phyloP scores from a whole-genome alignment of 2,888 invertebrate species.

The Rhagium mordax region DNA sequence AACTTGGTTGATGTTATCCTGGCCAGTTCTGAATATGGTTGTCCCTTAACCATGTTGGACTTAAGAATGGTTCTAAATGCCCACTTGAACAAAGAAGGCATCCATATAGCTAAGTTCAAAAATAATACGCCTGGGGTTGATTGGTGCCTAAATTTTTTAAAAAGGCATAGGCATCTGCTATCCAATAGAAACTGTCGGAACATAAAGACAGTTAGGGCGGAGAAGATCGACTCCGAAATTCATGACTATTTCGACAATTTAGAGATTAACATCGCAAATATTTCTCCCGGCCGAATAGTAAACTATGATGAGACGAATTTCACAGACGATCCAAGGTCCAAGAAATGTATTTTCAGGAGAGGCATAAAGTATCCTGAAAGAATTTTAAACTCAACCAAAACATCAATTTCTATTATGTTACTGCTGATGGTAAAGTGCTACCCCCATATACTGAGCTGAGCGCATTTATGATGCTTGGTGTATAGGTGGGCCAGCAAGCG shows the following conservation, averaged over 20 bases:
- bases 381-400: constrained; percentile 30
- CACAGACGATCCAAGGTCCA: no score
- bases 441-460: not conserved
- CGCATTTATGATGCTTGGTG: not conserved
- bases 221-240: not conserved
- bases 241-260: not conserved
- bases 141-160: not conserved
- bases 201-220: not conserved
- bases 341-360: constrained; percentile 32
- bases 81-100: not conserved
- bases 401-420: constrained; percentile 43
- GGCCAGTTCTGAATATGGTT: not conserved
- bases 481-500: not conserved
- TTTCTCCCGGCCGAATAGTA: not conserved
- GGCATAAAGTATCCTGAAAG: constrained; percentile 33
- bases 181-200: not conserved
- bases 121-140: not conserved
- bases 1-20: not conserved
- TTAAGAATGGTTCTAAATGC: not conserved
- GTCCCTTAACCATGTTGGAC: not conserved
- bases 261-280: not conserved
- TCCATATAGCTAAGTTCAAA: not conserved
- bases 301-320: not conserved
- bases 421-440: constrained; percentile 22
- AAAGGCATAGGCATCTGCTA: not conserved